phyloP scores from a whole-genome alignment of 2,888 invertebrate species.

The Ochropacha duplaris region DNA sequence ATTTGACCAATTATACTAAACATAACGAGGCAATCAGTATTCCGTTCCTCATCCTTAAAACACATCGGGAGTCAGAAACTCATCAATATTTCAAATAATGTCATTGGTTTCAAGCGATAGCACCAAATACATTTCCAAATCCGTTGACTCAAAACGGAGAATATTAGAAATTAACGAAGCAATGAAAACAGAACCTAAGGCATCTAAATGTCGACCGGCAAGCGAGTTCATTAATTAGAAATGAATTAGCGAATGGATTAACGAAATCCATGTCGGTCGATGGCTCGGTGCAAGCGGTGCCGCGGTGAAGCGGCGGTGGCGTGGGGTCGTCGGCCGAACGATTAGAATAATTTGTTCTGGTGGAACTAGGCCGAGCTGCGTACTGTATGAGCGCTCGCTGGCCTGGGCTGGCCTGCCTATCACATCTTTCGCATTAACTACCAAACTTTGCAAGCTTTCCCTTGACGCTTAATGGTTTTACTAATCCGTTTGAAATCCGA shows the following conservation, averaged over 20 bases:
- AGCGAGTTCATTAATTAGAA: constrained; percentile 30
- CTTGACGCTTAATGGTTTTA: neutral
- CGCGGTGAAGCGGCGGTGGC: constrained; percentile 12
- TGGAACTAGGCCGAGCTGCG: constrained; percentile 24
- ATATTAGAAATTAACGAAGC: constrained; percentile 27
- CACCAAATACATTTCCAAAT: neutral
- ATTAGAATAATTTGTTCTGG: constrained; percentile 41
- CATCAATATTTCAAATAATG: neutral
- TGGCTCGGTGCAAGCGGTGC: neutral
- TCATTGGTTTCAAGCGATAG: neutral
- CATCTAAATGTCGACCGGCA: constrained; percentile 9
- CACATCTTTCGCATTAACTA: neutral
- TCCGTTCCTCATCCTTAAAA: neutral
- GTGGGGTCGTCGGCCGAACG: constrained; percentile 27
- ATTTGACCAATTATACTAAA: neutral
- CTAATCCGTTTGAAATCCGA: too few species aligned
- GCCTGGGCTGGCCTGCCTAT: neutral
- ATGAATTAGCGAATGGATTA: constrained; percentile 31
- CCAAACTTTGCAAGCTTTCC: neutral
- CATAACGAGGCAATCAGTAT: neutral
- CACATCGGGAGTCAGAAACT: too few species aligned
- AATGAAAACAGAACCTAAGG: constrained; percentile 22
- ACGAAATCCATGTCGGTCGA: constrained; percentile 20
- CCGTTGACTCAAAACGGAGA: constrained; percentile 11
- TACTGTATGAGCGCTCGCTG: constrained; percentile 4